phyloP scores from a whole-genome alignment of 2,113 vertebrate species.

The Microcebus murinus region DNA sequence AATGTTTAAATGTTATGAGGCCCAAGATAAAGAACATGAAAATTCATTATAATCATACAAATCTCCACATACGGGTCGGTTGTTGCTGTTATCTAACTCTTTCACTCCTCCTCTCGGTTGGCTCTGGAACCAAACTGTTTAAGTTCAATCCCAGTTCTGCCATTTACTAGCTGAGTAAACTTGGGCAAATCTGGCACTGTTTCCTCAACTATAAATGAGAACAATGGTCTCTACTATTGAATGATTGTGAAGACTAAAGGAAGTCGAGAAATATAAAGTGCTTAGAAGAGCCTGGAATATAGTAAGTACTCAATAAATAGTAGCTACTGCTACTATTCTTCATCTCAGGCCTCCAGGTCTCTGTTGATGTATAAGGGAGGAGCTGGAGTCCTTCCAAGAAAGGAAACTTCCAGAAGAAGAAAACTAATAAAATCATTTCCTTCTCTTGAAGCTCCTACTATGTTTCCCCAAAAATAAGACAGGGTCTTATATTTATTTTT shows the following conservation, averaged over 20 bases:
- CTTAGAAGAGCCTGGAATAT: not conserved
- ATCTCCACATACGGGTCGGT: not conserved
- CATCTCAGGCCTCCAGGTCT: not conserved
- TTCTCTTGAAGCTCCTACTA: not conserved
- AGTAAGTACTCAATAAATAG: not conserved
- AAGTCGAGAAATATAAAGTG: not conserved
- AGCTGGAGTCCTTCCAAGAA: not conserved
- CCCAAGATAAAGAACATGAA: not conserved
- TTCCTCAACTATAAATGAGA: constrained; percentile 37
- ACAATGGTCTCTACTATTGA: not conserved
- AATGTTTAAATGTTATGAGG: not conserved
- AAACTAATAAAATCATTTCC: not conserved
- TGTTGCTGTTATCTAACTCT: not conserved
- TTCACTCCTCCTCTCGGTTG: not conserved
- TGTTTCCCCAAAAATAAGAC: too few relatives aligned
- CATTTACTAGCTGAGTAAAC: not conserved
- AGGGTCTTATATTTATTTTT: too few relatives aligned
- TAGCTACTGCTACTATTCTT: not conserved
- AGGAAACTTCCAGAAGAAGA: constrained; percentile 12
- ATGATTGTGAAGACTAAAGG: not conserved
- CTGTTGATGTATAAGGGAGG: not conserved
- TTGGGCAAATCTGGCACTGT: not conserved
- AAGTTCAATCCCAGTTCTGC: not conserved
- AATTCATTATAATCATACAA: constrained; percentile 40
- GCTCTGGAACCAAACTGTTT: constrained; percentile 17